A percentile compares a stretch with the other conserved stretches of the same genome.
phyloP scores from a whole-genome alignment of 2,888 invertebrate genomes.

The Coelopa pilipes region DNA sequence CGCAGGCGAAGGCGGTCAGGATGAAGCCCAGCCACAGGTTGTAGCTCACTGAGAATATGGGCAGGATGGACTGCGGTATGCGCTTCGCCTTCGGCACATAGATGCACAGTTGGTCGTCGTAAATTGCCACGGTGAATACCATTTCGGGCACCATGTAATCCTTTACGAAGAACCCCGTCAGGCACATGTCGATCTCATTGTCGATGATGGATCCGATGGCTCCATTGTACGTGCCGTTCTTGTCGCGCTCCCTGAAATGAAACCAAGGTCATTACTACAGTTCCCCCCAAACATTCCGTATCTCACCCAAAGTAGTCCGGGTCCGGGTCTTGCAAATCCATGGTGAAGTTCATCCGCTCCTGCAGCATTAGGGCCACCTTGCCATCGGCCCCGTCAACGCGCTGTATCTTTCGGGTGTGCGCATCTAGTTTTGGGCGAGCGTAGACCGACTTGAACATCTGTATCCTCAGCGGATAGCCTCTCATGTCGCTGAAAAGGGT shows the following conservation, averaged over 20 bases:
- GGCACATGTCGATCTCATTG: constrained; percentile 62
- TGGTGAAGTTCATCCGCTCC: constrained; percentile 59
- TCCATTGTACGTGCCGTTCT: constrained; percentile 64
- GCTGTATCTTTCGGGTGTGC: constrained; percentile 46
- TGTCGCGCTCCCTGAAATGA: constrained; percentile 49
- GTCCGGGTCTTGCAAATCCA: constrained; percentile 57
- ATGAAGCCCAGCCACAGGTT: constrained; percentile 64
- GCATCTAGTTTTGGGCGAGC: constrained; percentile 52
- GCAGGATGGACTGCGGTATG: constrained; percentile 65
- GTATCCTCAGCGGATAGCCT: constrained; percentile 63
- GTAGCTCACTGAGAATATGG: constrained; percentile 61
- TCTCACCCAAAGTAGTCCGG: constrained; percentile 61
- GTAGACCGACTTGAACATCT: constrained; percentile 64
- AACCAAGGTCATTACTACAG: not conserved
- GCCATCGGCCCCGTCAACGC: constrained; percentile 59
- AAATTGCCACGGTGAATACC: constrained; percentile 64
- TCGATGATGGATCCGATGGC: constrained; percentile 63
- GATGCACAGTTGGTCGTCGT: constrained; percentile 66
- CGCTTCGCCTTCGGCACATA: constrained; percentile 65
- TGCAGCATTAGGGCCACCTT: constrained; percentile 55
- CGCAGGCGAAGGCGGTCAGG: constrained; percentile 55
- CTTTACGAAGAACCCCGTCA: constrained; percentile 67
- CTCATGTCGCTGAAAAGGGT: constrained; percentile 59
- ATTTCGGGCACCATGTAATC: constrained; percentile 65
- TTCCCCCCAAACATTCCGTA: not conserved